Evolutionary conservation across 1,140 invertebrate species (phyloP), one percentile per base, ranked within the genome.

Genomic region (Onthophagus taurus): DNA sequence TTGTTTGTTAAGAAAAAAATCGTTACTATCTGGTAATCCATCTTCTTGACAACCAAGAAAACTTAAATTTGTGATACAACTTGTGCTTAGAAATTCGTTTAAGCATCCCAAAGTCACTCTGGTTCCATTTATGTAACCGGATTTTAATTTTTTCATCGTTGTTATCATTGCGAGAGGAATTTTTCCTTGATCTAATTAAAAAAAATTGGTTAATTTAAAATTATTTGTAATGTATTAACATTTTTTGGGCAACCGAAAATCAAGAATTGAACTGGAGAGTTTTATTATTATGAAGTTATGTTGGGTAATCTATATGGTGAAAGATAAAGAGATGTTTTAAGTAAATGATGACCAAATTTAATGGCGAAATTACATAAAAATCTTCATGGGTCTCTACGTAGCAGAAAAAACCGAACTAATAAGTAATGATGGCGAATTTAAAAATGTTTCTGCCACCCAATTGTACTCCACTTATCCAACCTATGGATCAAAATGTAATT

Each of bases 71-170:
- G 91, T 95, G 14, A 97, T 86, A 55, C 92, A 96, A 2, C 93
- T 97, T 0, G 94, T 98, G 49, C 80, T 95, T 9, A 96, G 65
- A 64, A 97, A 98, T 51, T 97, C 92, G 45, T 81, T 82, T 8
- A 97, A 66, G 65, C 83, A 82, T 26, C 93, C 93, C 14, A 97
- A 66, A 44, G 90, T 90, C 0, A 97, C 92, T 62, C 93, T 82
- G 12, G 95, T 97, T 18, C 94, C 96, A 65, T 96, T 96, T 31
- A 98, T 95, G 61, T 99, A 99, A 17, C 96, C 96, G 52, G 92
- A 97, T 66, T 96, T 95, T 2, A 99, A 69, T 68, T 99, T 99
- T 61, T 96, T 94, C 73, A 99, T 92, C 3, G 94, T 97, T 12
- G 91, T 93, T 51, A 97, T 83, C 78, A 99, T 89, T 0, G 93